Evolutionary conservation across 92 coral and sea anemone genomes (phyloP), one percentile per base, ranked within the genome.

Genomic region (Parazoanthus swiftii): DNA sequence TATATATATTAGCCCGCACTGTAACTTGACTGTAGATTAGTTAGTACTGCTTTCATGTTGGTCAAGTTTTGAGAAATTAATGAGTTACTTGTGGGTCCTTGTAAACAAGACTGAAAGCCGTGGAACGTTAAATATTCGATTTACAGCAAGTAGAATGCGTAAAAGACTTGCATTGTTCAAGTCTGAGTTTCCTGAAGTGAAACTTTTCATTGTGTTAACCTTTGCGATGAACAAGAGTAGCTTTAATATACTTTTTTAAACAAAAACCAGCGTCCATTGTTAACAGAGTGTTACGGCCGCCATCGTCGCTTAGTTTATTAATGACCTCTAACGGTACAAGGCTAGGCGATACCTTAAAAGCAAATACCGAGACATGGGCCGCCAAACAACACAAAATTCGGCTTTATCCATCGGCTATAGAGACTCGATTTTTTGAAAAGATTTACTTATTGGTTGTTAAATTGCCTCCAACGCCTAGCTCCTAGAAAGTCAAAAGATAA

Each of bases 101-200:
- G 58, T 13, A 51, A 54, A 54, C 59, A 14, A 20, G 59, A 54
- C 59, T 54, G 59, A 54, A 54, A 54, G 51, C 51, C 51, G 20
- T 3, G 20, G 59, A 54, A 4, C 59, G 20, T 54, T 54, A 54
- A 1, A 54, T 20, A 54, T 15, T 20, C 59, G 58, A 51, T 8
- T 8, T 14, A 15, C 58, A 9, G 58, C 58, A 51, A 8, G 58
- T 54, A 54, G 2, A 54, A 54, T 54, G 20, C 16, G 2, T 54
- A 54, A 54, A 54, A 13, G 9, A 21, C 3, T 63, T 1, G 8
- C 20, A 75, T n/a, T 71, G 66, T 25, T 79, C 51, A 7, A 48
- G 51, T 75, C 73, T 86, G 80, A 78, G 65, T 86, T 66, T 80
- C 77, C 63, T 58, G 81, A 6, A 79, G 66, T 13, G 86, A 20